Evolutionary conservation across 2,113 vertebrate species (phyloP), one percentile per base, ranked within the genome.

Genomic region (Cynoglossus semilaevis): DNA sequence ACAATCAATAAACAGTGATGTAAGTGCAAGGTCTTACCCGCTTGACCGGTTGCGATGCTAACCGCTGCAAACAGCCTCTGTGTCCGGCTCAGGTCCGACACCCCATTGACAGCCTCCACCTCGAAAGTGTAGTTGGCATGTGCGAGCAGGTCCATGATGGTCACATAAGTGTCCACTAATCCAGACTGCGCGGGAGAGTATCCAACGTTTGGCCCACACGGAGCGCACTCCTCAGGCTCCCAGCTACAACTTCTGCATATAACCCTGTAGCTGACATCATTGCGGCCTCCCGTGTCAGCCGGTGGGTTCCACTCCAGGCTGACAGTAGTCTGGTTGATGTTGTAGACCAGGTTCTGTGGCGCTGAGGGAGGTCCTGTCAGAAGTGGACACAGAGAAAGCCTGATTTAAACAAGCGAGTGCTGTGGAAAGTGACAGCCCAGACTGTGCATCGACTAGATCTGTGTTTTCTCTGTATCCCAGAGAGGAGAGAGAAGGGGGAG

Each of bases 41-140:
- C 95, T 93, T 98, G 97, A 46, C 96, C 95, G 4, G 97, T 98
- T 37, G 97, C 95, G 75, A 99, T 89, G 83, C 93, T 98, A 73
- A 99, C 95, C 1, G 97, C 94, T 0, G 97, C 96, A 78, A 98
- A 99, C 67, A 98, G 94, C 85, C 95, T 93, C 88, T 98, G 96
- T 12, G 96, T 97, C 45, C 94, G 92, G 80, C 96, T 97, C 79
- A 98, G 88, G 74, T 98, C 96, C 15, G 97, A 98, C 80, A 99
- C 97, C 5, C 97, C 97, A 53, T 99, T 99, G 63, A 98, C 95
- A 50, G 97, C 96, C 91, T 98, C 96, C 18, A 99, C 97, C 91
- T 99, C 97, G 53, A 99, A 97, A 0, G 96, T 98, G 72, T 99
- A 99, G 88, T 99, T 98, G 67, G 96, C 95, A 12, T 98, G 97